Conservation (phyloP, 2,797 vertebrate species). For the Cossypha heuglini region DNA sequence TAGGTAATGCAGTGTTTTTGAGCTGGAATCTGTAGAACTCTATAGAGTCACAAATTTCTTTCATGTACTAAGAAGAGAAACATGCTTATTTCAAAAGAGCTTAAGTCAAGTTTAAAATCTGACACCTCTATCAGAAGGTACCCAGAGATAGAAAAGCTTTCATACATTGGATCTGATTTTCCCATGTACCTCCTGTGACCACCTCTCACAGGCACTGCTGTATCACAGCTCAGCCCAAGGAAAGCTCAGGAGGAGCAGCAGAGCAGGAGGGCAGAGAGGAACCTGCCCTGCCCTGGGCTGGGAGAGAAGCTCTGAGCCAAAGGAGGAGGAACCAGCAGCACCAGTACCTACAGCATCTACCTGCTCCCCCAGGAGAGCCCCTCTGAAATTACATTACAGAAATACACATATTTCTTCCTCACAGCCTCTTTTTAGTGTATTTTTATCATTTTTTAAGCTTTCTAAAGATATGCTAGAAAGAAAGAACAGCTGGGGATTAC, state of each 20-base stretch:
- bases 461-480: background rate
- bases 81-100: background rate
- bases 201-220: background rate
- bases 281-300: background rate
- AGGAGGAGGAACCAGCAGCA: background rate
- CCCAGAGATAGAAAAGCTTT: background rate
- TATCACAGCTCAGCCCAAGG: background rate
- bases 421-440: accelerated
- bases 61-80: background rate
- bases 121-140: background rate
- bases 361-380: background rate
- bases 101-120: background rate
- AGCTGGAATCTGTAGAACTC: background rate
- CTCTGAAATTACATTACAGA: background rate
- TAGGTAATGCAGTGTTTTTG: background rate
- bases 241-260: background rate
- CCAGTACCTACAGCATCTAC: background rate
- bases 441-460: background rate
- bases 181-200: background rate
- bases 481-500: background rate
- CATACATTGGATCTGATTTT: accelerated
- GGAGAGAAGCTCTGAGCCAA: background rate
- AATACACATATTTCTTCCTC: background rate
- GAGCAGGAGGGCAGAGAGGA: background rate
- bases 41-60: background rate